These are phyloP conservation scores for Ylistrum balloti DNA, from an alignment of 1,140 invertebrate species.

Conservation along the genomic window DNA sequence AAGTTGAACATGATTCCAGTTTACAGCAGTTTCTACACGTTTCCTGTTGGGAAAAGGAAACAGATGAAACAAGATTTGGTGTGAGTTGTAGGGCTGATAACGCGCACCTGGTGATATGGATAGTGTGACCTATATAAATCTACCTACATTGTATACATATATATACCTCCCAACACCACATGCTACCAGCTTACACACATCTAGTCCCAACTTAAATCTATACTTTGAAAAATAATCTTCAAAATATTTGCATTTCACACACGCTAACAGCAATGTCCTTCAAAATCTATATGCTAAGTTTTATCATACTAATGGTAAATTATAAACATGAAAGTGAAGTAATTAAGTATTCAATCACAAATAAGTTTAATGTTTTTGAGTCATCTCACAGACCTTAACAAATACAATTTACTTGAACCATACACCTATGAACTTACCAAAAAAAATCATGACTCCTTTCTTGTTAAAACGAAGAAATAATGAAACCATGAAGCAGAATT, in stretches of 20 bases:
- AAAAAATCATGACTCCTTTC: too few species aligned
- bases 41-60: constrained; percentile 33
- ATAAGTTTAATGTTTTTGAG: too few species aligned
- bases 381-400: too few species aligned
- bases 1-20: constrained; percentile 10
- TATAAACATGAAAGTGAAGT: too few species aligned
- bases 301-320: too few species aligned
- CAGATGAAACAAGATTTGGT: constrained; percentile 15
- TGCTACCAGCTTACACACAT: not conserved
- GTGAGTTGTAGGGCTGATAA: not conserved
- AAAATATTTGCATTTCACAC: not conserved
- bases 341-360: too few species aligned
- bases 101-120: not conserved
- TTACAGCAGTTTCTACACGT: constrained; percentile 1
- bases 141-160: too few species aligned
- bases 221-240: constrained; percentile 14
- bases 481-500: too few species aligned
- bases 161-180: too few species aligned
- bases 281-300: not conserved
- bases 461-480: too few species aligned
- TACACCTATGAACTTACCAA: too few species aligned
- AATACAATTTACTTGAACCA: too few species aligned
- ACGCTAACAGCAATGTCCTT: not conserved
- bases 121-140: not conserved
- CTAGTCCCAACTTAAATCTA: not conserved